These are phyloP conservation scores for Electrophaes corylata DNA, from an alignment of 2,888 invertebrate species.

Conservation along the genomic window DNA sequence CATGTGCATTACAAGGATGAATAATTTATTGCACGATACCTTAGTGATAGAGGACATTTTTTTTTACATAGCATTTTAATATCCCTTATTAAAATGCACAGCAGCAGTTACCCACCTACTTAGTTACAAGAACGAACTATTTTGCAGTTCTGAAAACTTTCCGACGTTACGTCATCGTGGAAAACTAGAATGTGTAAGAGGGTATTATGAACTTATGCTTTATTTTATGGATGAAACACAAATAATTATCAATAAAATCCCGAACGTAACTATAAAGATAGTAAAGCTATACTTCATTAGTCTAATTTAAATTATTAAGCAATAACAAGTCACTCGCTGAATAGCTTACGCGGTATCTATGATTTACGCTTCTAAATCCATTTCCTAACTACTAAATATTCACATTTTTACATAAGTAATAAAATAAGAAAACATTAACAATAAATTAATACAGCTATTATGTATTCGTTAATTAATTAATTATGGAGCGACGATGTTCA, in stretches of 20 bases:
- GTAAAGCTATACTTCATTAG: conserved; percentile 66
- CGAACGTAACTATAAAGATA: conserved; percentile 25
- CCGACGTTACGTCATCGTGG: no score
- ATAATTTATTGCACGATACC: no score
- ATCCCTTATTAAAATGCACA: no score
- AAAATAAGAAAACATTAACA: conserved; percentile 66
- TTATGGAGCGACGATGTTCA: conserved; percentile 71
- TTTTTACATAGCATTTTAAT: no score
- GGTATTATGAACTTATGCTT: conserved; percentile 8
- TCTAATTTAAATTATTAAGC: conserved; percentile 73
- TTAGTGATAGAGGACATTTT: no score
- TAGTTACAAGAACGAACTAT: no score
- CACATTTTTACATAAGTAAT: conserved; percentile 61
- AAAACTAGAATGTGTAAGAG: background rate
- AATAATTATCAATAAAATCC: conserved; percentile 50
- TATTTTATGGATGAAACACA: conserved; percentile 45
- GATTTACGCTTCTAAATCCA: conserved; percentile 62
- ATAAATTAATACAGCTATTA: conserved; percentile 69
- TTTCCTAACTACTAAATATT: conserved; percentile 65
- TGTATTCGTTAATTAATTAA: conserved; percentile 76
- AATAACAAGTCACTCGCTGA: conserved; percentile 62
- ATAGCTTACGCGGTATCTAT: conserved; percentile 64
- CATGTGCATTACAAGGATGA: no score
- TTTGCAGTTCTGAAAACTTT: no score
- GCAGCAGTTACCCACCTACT: no score